Evolutionary conservation across 2,888 invertebrate species (phyloP).

Genomic region (Pyrgus malvae): DNA sequence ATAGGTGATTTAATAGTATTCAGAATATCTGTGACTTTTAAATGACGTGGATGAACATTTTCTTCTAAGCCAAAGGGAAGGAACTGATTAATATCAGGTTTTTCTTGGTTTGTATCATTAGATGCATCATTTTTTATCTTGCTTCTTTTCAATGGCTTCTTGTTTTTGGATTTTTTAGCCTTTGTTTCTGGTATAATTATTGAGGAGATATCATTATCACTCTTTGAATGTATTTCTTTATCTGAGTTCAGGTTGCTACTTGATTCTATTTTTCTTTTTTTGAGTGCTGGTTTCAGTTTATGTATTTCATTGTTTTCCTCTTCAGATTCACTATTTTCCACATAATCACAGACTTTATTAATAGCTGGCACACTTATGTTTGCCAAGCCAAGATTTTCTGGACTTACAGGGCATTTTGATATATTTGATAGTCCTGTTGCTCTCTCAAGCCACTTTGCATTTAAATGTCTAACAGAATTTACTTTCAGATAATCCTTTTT

Average conservation of each 20-base stretch:
- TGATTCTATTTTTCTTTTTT: slow-evolving; percentile 68
- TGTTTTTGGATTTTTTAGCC: slow-evolving; percentile 29
- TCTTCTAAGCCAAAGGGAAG: slow-evolving; percentile 66
- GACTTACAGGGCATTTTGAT: slow-evolving; percentile 40
- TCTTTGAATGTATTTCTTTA: slow-evolving; percentile 17
- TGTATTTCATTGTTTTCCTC: slow-evolving; percentile 64
- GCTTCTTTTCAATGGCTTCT: slow-evolving; percentile 31
- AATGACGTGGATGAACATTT: slow-evolving; percentile 59
- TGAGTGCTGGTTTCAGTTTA: slow-evolving; percentile 81
- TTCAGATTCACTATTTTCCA: slow-evolving; percentile 89
- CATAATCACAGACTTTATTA: slow-evolving; percentile 78
- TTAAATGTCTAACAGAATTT: slow-evolving; percentile 54
- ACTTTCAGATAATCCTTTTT: slow-evolving; percentile 37
- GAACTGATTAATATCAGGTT: slow-evolving; percentile 68
- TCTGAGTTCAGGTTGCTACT: slow-evolving; percentile 18
- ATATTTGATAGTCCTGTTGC: slow-evolving; percentile 62
- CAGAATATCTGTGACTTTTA: slow-evolving; percentile 50
- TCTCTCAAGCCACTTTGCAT: slow-evolving; percentile 72
- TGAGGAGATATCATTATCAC: slow-evolving; percentile 23
- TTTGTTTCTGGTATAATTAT: slow-evolving; percentile 23
- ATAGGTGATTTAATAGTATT: slow-evolving; percentile 34
- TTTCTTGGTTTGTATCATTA: slow-evolving; percentile 42
- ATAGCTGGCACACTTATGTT: slow-evolving; percentile 51
- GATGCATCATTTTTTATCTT: slow-evolving; percentile 23
- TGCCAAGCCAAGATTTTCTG: slow-evolving; percentile 60